Evolutionary conservation across 1,140 invertebrate genomes (phyloP).

Genomic region (Coptotermes formosanus): DNA sequence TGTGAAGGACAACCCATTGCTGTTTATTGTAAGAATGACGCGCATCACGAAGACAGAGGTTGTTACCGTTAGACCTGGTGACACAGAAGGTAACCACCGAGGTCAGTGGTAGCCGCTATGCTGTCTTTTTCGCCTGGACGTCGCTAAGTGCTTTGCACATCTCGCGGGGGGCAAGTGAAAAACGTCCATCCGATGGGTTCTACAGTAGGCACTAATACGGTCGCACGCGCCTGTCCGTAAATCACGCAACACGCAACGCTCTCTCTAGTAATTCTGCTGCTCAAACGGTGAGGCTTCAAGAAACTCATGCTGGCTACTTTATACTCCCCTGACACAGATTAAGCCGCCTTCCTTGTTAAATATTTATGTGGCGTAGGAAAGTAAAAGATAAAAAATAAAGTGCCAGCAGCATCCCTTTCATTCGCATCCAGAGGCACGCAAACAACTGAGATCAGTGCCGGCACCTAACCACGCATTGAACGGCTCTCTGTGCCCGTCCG

Average conservation of each 20-base stretch:
- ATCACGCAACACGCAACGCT: not conserved
- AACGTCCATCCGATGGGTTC: not conserved
- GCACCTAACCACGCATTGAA: too few relatives aligned
- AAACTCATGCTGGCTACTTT: constrained; percentile 47
- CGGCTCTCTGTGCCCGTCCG: too few relatives aligned
- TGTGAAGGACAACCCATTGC: too few relatives aligned
- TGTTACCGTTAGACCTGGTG: too few relatives aligned
- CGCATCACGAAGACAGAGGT: too few relatives aligned
- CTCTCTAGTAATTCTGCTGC: constrained; percentile 3
- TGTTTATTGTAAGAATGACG: too few relatives aligned
- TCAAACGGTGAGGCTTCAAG: constrained; percentile 38
- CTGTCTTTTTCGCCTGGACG: too few relatives aligned
- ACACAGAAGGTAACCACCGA: too few relatives aligned
- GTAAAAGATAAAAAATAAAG: constrained; percentile 42
- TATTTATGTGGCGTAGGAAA: constrained; percentile 47
- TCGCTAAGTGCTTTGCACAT: not conserved
- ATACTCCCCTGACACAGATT: constrained; percentile 47
- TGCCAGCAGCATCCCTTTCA: not conserved
- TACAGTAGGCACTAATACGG: not conserved
- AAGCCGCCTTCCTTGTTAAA: constrained; percentile 46
- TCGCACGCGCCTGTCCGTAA: not conserved
- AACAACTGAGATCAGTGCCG: too few relatives aligned
- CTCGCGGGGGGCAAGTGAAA: not conserved
- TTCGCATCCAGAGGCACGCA: too few relatives aligned
- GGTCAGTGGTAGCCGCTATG: too few relatives aligned